Evolutionary conservation across 2,888 invertebrate genomes (phyloP).

Genomic region (Pachliopta kotzebuea): DNA sequence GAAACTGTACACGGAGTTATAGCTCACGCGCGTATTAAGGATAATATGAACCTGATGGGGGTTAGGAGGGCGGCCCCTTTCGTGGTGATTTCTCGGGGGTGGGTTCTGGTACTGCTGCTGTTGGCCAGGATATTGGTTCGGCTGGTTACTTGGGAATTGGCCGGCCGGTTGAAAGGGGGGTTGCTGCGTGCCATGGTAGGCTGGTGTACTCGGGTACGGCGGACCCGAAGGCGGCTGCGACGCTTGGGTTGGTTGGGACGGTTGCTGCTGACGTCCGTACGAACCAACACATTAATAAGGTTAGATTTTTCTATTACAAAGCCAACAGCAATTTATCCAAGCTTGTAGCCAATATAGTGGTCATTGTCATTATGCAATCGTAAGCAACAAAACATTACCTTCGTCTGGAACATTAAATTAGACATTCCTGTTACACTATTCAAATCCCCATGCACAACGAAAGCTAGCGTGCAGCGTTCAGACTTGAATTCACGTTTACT

Average conservation of each 20-base stretch:
- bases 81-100: constrained; percentile 77
- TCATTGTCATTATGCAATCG: constrained; percentile 65
- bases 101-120: constrained; percentile 70
- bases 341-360: constrained; percentile 67
- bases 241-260: constrained; percentile 78
- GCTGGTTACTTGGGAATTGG: constrained; percentile 76
- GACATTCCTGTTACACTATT: constrained; percentile 75
- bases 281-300: constrained; percentile 81
- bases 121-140: constrained; percentile 60
- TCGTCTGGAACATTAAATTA: constrained; percentile 59
- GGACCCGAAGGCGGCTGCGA: constrained; percentile 76
- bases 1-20: constrained; percentile 6
- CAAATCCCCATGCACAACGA: constrained; percentile 78
- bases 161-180: constrained; percentile 75
- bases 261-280: constrained; percentile 81
- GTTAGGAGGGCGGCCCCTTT: constrained; percentile 76
- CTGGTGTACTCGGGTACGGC: constrained; percentile 77
- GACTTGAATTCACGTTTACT: constrained; percentile 71
- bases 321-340: constrained; percentile 74
- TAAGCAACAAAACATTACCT: constrained; percentile 76
- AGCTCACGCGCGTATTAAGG: constrained; percentile 15
- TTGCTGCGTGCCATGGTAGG: constrained; percentile 80
- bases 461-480: constrained; percentile 79
- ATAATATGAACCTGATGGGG: constrained; percentile 63
- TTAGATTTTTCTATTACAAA: constrained; percentile 78